phyloP scores from a whole-genome alignment of 2,888 invertebrate genomes.

The Eurois occulta region DNA sequence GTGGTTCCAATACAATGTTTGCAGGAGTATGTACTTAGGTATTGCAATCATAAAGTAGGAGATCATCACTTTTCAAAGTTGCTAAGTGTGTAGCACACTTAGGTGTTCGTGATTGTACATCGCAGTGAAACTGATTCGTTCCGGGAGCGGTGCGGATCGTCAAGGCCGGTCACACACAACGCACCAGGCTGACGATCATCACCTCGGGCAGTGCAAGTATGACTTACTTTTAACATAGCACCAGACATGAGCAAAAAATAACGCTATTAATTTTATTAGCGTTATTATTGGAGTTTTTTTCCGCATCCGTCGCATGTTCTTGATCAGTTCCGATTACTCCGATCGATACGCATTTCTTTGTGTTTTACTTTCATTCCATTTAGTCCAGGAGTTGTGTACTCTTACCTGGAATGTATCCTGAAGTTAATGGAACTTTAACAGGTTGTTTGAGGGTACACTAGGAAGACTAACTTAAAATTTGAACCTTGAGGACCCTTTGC shows the following conservation, averaged over 20 bases:
- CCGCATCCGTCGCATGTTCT: neutral
- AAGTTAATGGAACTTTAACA: too few species aligned
- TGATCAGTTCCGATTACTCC: neutral
- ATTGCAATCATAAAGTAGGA: neutral
- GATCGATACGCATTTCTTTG: conserved; percentile 12
- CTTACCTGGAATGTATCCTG: too few species aligned
- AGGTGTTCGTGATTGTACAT: conserved; percentile 4
- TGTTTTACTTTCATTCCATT: neutral
- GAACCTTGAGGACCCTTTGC: too few species aligned
- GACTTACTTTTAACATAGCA: conserved; percentile 1
- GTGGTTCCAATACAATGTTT: neutral
- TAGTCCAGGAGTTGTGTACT: neutral
- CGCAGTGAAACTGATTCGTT: conserved; percentile 19
- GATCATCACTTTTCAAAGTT: neutral
- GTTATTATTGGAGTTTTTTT: conserved; percentile 2
- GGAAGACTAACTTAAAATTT: too few species aligned
- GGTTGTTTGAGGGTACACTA: too few species aligned
- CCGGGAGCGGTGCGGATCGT: conserved; percentile 5
- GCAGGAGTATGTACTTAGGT: neutral
- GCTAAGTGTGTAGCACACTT: too few species aligned
- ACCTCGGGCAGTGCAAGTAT: conserved; percentile 12
- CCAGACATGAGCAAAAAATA: conserved; percentile 2
- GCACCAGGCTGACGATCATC: conserved; percentile 5
- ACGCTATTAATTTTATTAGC: conserved; percentile 1
- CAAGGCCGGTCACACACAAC: conserved; percentile 34